Evolutionary conservation across 92 coral and sea anemone species (phyloP).

Genomic region (Blastomussa wellsi): DNA sequence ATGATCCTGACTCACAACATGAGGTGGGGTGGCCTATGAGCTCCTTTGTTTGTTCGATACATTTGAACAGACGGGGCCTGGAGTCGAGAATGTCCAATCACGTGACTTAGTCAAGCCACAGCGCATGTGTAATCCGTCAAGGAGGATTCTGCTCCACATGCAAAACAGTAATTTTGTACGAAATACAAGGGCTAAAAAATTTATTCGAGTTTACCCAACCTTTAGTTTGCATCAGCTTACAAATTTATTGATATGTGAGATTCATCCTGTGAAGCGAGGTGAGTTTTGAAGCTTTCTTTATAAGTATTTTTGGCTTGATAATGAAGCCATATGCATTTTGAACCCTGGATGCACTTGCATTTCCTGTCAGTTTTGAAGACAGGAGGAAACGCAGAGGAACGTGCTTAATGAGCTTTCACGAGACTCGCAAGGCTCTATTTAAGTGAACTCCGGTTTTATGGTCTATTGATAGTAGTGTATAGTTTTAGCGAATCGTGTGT

Average conservation of each 20-base stretch:
- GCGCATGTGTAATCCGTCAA: slow-evolving; percentile 28
- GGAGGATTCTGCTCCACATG: slow-evolving; percentile 51
- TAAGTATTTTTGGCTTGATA: slow-evolving; percentile 8
- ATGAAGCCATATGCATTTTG: slow-evolving; percentile 31
- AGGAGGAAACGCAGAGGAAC: slow-evolving; percentile 10
- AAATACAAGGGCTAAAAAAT: slow-evolving; percentile 17
- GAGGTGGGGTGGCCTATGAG: no score
- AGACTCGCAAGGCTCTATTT: no score
- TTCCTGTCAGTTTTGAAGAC: slow-evolving; percentile 51
- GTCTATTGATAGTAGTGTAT: neutral
- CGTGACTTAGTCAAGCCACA: slow-evolving; percentile 22
- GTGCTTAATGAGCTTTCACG: neutral
- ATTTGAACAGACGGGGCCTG: no score
- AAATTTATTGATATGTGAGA: slow-evolving; percentile 38
- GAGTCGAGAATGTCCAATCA: no score
- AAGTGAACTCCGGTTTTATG: neutral
- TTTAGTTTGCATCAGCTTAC: slow-evolving; percentile 5
- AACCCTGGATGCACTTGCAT: slow-evolving; percentile 24
- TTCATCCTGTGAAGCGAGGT: slow-evolving; percentile 37
- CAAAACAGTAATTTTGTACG: slow-evolving; percentile 31
- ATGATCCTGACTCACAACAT: no score
- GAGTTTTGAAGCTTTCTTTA: neutral
- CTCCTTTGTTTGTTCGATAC: no score
- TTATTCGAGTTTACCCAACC: neutral
- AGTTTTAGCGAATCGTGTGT: neutral